These are phyloP conservation scores for Timema cristinae DNA, from an alignment of 2,888 invertebrate species.

Conservation along the genomic window DNA sequence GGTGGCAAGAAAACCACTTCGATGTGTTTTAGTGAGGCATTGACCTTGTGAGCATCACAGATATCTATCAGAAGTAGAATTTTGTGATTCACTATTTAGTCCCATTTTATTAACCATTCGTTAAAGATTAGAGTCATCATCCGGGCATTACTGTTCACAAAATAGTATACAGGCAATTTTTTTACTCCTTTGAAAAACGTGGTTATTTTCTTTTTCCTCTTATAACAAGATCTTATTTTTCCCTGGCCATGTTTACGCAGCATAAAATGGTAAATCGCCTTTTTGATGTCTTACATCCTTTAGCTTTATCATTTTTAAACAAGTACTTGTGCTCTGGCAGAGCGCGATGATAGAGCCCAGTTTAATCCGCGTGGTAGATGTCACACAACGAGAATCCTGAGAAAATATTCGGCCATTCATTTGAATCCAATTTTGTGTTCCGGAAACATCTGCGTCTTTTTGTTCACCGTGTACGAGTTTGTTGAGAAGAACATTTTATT, in stretches of 20 bases:
- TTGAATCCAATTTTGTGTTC: no score
- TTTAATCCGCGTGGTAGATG: no score
- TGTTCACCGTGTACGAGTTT: no score
- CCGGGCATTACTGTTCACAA: background rate
- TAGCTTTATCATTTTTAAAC: no score
- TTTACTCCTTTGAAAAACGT: slow-evolving; percentile 6
- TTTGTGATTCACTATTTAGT: background rate
- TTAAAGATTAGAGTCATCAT: background rate
- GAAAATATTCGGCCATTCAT: no score
- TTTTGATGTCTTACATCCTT: background rate
- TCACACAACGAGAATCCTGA: no score
- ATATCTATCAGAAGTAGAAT: background rate
- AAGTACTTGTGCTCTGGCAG: no score
- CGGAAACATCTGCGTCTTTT: no score
- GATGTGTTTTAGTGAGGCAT: background rate
- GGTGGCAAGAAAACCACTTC: background rate
- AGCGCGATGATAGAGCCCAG: no score
- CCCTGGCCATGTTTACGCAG: background rate
- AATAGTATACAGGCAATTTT: background rate
- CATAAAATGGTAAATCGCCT: background rate
- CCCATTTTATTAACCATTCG: background rate
- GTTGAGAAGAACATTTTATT: no score
- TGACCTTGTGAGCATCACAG: background rate
- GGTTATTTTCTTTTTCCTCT: background rate
- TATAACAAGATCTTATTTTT: background rate